phyloP scores from a whole-genome alignment of 2,113 vertebrate genomes.

The Brachypteracias leptosomus region DNA sequence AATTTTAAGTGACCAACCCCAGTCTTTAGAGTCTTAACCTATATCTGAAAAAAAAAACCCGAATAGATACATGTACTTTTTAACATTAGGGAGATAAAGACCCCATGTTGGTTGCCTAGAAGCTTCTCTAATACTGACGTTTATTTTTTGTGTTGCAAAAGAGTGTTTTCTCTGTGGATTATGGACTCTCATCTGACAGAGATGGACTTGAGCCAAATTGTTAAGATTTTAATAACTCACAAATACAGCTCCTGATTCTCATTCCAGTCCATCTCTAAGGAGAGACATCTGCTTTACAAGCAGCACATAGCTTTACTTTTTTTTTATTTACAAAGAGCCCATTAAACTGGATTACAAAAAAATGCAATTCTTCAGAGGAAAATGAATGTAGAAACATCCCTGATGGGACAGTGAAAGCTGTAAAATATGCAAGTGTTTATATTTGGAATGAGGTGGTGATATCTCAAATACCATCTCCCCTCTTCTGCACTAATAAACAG shows the following conservation, averaged over 20 bases:
- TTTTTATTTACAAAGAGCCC: not conserved
- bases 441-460: not conserved
- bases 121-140: not conserved
- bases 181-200: not conserved
- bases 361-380: not conserved
- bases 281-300: not conserved
- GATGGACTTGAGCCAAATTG: not conserved
- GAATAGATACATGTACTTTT: not conserved
- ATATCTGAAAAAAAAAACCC: not conserved
- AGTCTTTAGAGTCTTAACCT: not conserved
- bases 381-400: not conserved
- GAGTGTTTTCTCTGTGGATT: not conserved
- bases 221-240: not conserved
- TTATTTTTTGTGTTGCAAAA: not conserved
- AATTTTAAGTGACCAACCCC: not conserved
- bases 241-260: not conserved
- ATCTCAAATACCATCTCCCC: not conserved
- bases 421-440: not conserved
- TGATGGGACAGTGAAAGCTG: not conserved
- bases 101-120: not conserved
- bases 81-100: not conserved
- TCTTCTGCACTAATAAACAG: not conserved
- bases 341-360: constrained; percentile 2
- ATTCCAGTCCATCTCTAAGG: not conserved
- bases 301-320: not conserved